Conservation (phyloP, 1,140 invertebrate genomes). For the Pemphigus obesinymphae region DNA sequence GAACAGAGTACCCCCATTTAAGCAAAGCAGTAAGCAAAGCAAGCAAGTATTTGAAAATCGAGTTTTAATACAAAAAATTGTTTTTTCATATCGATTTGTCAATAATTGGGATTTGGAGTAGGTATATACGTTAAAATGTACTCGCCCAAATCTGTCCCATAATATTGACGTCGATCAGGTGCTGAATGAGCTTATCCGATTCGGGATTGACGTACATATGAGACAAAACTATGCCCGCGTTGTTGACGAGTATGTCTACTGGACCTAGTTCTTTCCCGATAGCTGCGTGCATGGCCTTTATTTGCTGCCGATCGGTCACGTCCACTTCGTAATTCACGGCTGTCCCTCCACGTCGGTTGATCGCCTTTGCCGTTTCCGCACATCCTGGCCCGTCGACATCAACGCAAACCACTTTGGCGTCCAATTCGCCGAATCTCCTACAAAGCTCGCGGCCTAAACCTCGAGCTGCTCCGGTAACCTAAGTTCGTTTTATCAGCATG, state of each 20-base stretch:
- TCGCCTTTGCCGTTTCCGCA: conserved; percentile 45
- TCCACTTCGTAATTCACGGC: conserved; percentile 50
- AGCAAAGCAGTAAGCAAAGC: no score
- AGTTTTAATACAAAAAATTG: no score
- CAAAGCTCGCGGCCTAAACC: conserved; percentile 57
- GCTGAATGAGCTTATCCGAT: neutral
- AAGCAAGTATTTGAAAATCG: no score
- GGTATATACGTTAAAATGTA: no score
- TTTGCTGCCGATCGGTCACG: conserved; percentile 47
- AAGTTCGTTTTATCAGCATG: conserved; percentile 45
- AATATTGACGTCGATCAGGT: conserved; percentile 1
- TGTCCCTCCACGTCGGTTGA: conserved; percentile 43
- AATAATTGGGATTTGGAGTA: no score
- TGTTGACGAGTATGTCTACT: conserved; percentile 52
- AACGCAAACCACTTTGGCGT: conserved; percentile 51
- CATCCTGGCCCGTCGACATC: conserved; percentile 48
- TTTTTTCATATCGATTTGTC: no score
- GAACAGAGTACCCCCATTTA: no score
- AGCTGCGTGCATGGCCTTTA: conserved; percentile 47
- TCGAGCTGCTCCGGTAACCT: conserved; percentile 66
- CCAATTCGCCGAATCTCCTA: conserved; percentile 50
- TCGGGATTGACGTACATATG: conserved; percentile 68
- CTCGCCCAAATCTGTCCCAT: conserved; percentile 28
- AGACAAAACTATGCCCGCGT: conserved; percentile 44
- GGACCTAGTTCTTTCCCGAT: conserved; percentile 50